phyloP scores from a whole-genome alignment of 2,888 invertebrate species.

The Hypercompe scribonia region DNA sequence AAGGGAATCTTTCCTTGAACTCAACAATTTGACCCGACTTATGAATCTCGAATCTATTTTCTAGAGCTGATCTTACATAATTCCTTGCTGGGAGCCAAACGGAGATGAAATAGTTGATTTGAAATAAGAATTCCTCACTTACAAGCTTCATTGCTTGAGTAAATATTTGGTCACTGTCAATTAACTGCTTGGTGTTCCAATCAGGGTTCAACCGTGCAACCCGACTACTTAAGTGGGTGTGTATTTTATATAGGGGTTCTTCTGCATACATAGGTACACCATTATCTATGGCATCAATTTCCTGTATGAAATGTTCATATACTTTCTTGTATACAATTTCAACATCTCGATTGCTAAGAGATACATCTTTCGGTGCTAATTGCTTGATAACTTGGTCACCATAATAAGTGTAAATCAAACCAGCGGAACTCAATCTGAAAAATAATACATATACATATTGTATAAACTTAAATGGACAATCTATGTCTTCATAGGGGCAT shows the following conservation, averaged over 20 bases:
- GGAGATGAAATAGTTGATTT: slow-evolving; percentile 87
- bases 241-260: slow-evolving; percentile 91
- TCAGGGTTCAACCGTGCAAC: slow-evolving; percentile 93
- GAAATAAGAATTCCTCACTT: slow-evolving; percentile 92
- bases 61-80: slow-evolving; percentile 90
- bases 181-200: slow-evolving; percentile 90
- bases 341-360: slow-evolving; percentile 80
- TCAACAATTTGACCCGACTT: slow-evolving; percentile 93
- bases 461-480: not conserved
- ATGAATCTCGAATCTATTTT: slow-evolving; percentile 89
- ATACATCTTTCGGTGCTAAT: slow-evolving; percentile 77
- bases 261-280: slow-evolving; percentile 94
- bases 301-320: slow-evolving; percentile 95
- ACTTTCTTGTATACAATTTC: slow-evolving; percentile 89
- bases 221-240: slow-evolving; percentile 91
- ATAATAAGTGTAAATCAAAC: slow-evolving; percentile 95
- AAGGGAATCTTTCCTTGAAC: slow-evolving; percentile 91
- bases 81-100: slow-evolving; percentile 96
- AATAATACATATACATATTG: not conserved
- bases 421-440: slow-evolving; percentile 96
- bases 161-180: slow-evolving; percentile 88
- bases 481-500: too few relatives aligned
- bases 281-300: slow-evolving; percentile 99
- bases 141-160: slow-evolving; percentile 92
- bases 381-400: slow-evolving; percentile 92